Conservation (phyloP, 2,888 invertebrate genomes). For the Oscheius sp. region DNA sequence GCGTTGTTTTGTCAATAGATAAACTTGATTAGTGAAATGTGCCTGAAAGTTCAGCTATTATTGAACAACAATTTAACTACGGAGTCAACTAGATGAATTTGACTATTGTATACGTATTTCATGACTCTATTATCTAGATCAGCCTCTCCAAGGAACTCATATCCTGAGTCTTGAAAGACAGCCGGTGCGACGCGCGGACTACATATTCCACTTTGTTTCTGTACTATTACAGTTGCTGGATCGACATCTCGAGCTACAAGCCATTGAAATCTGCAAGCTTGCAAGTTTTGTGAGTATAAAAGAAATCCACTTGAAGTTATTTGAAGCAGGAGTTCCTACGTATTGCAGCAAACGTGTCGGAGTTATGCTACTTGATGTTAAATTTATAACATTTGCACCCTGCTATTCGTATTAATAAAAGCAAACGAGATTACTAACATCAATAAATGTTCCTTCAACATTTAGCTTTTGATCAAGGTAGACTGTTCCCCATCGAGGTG, state of each 20-base stretch:
- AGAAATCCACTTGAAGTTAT: slow-evolving; percentile 44
- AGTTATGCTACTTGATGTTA: background rate
- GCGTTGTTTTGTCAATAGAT: slow-evolving; percentile 42
- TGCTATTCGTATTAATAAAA: background rate
- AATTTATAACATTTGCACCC: slow-evolving; percentile 7
- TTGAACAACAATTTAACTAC: slow-evolving; percentile 1
- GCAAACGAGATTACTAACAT: background rate
- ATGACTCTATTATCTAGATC: slow-evolving; percentile 45
- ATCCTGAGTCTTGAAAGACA: slow-evolving; percentile 40
- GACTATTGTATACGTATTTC: slow-evolving; percentile 40
- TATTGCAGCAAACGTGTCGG: slow-evolving; percentile 43
- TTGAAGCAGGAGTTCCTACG: slow-evolving; percentile 37
- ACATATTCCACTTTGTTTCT: slow-evolving; percentile 33
- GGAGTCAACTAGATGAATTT: slow-evolving; percentile 32
- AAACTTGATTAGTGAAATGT: slow-evolving; percentile 44
- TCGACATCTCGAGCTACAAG: slow-evolving; percentile 39
- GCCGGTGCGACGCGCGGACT: slow-evolving; percentile 46
- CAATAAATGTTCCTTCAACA: slow-evolving; percentile 45
- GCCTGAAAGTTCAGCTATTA: slow-evolving; percentile 35
- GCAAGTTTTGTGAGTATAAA: background rate
- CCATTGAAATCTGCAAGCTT: slow-evolving; percentile 41
- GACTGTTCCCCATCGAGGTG: slow-evolving; percentile 46
- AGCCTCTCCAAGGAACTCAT: slow-evolving; percentile 47
- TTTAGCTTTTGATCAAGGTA: slow-evolving; percentile 27
- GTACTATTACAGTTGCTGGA: slow-evolving; percentile 41